A percentile compares a stretch with the other conserved stretches of the same genome.
These are phyloP conservation scores for Epizoanthus scotinus DNA, from an alignment of 92 coral and sea anemone genomes.

Conservation along the genomic window DNA sequence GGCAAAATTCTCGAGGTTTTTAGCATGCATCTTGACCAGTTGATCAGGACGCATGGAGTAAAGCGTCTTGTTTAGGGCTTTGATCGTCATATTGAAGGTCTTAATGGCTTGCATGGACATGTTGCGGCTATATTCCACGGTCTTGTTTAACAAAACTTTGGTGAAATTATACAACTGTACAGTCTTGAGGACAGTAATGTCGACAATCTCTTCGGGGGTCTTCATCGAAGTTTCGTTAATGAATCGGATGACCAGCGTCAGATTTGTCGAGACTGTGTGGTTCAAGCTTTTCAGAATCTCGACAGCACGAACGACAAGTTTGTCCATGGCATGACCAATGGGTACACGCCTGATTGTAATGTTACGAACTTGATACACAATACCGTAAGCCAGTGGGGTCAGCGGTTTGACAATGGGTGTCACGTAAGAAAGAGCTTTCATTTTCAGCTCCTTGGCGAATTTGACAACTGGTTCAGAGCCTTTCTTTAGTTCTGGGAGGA, in stretches of 20 bases:
- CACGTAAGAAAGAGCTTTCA: conserved; percentile 50
- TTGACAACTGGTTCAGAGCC: conserved; percentile 41
- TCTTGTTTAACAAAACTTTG: conserved; percentile 58
- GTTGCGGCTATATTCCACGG: conserved; percentile 61
- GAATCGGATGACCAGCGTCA: conserved; percentile 60
- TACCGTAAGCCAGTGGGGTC: conserved; percentile 58
- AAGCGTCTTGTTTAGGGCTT: conserved; percentile 62
- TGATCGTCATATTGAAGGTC: conserved; percentile 52
- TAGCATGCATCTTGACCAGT: conserved; percentile 52
- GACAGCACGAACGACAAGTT: conserved; percentile 50
- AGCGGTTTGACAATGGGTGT: conserved; percentile 66
- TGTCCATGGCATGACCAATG: conserved; percentile 65
- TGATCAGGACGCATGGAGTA: conserved; percentile 64
- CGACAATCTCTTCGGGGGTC: conserved; percentile 76
- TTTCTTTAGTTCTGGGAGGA: conserved; percentile 52
- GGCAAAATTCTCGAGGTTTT: conserved; percentile 48
- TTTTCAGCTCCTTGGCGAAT: conserved; percentile 46
- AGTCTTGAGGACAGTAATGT: conserved; percentile 62
- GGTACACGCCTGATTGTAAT: conserved; percentile 66
- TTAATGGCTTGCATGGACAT: conserved; percentile 49
- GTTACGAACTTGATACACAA: conserved; percentile 67
- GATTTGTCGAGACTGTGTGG: conserved; percentile 69
- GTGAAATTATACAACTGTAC: conserved; percentile 56
- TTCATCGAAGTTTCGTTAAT: conserved; percentile 68
- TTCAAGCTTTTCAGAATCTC: conserved; percentile 58